Evolutionary conservation across 2,797 vertebrate genomes (phyloP), one percentile per base, ranked within the genome.

Genomic region (Coilia nasus): DNA sequence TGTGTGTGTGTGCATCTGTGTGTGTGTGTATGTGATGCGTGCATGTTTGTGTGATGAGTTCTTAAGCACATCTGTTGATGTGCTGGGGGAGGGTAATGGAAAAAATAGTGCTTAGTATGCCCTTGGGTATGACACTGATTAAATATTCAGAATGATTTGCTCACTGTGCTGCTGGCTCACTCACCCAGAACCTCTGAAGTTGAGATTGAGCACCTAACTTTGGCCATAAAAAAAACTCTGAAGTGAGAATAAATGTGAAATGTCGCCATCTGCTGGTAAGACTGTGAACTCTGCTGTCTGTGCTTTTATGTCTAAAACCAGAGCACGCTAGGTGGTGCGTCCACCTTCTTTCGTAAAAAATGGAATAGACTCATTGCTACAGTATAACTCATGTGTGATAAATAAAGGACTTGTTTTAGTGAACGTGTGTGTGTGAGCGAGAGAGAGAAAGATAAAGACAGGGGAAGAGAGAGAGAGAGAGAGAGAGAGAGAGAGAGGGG

Each of bases 81-180:
- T 19, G 41, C 19, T 19, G 5, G 71, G 5, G 28, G 14, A 41
- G 17, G 15, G 67, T 31, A 41, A 35, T 35, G 67, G 10, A 75
- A 35, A 75, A 31, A 31, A 17, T 15, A 41, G 28, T 2, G 28
- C 62, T 67, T n/a, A 71, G 11, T 31, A 15, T 71, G 67, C n/a
- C 28, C 28, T 64, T 35, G 62, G n/a, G 62, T 67, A 7, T 28
- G 62, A 14, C 25, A 31, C 12, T 67, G 62, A 25, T 31, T 67
- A 67, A 67, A 67, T 67, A 67, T 67, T 67, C 62, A 67, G 31
- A 67, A 28, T 67, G 25, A 67, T 67, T 67, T 75, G 28, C 67
- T 75, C 15, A 75, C 15, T 6, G 14, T 41, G 14, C 67, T 31
- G 15, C 12, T 35, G 28, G 67, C 28, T 75, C 67, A 35, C 31